Conservation (phyloP, 2,113 vertebrate species). For the Neodontobutis hainanensis region DNA sequence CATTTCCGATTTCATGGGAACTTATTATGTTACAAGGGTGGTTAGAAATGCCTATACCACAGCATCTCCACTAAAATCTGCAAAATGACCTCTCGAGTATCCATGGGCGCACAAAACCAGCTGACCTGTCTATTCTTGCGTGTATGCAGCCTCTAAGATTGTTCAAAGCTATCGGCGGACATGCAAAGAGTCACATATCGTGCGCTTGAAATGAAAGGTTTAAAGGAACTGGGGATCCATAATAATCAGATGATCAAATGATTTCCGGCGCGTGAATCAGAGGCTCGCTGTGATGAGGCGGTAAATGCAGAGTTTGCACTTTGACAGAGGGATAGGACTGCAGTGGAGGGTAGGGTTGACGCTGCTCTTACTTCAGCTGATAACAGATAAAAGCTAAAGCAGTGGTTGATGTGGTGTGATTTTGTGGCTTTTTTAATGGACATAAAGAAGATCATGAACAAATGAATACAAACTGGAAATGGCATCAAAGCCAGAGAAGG, state of each 20-base stretch:
- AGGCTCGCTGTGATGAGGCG: conserved; percentile 14
- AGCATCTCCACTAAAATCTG: background rate
- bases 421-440: no score
- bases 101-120: background rate
- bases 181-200: conserved; percentile 31
- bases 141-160: conserved; percentile 14
- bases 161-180: conserved; percentile 26
- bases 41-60: background rate
- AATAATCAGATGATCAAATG: conserved; percentile 53
- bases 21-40: background rate
- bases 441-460: no score
- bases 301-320: conserved; percentile 46
- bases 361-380: background rate
- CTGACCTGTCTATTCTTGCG: background rate
- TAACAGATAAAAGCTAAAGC: background rate
- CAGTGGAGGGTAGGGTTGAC: background rate
- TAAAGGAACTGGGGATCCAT: conserved; percentile 51
- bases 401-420: background rate
- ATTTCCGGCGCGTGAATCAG: conserved; percentile 39
- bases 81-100: background rate
- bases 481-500: no score
- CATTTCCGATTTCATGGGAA: no score
- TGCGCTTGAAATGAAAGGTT: conserved; percentile 46
- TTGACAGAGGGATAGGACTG: background rate
- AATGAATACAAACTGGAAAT: no score